These are phyloP conservation scores for Phenacoccus solenopsis DNA, from an alignment of 1,140 invertebrate genomes.

Conservation along the genomic window DNA sequence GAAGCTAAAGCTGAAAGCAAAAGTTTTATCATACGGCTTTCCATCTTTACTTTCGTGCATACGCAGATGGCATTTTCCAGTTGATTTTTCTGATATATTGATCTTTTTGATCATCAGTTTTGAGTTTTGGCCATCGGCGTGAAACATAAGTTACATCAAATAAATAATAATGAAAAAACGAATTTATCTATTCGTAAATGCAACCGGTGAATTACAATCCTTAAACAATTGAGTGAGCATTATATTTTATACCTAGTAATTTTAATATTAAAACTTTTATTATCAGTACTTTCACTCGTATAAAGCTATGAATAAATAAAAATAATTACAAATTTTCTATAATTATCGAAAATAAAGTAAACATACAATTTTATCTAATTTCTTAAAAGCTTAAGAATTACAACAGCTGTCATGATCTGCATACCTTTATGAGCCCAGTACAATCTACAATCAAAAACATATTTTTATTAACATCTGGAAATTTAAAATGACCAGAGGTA, in stretches of 20 bases:
- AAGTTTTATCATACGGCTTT: too few relatives aligned
- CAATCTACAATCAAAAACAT: background rate
- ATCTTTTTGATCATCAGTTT: too few relatives aligned
- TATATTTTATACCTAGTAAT: background rate
- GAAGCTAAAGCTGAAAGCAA: too few relatives aligned
- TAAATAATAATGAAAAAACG: background rate
- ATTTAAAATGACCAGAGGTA: too few relatives aligned
- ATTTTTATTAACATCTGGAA: background rate
- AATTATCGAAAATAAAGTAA: background rate
- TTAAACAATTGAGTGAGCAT: background rate
- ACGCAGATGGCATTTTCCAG: too few relatives aligned
- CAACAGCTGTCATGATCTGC: background rate
- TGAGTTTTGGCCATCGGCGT: too few relatives aligned
- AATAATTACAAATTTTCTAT: background rate
- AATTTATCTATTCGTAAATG: background rate
- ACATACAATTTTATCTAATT: background rate
- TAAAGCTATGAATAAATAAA: background rate
- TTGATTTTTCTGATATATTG: too few relatives aligned
- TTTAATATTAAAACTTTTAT: background rate
- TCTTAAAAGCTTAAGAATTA: background rate
- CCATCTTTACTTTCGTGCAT: too few relatives aligned
- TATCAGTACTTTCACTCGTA: background rate
- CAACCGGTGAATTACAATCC: background rate
- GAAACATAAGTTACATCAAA: too few relatives aligned
- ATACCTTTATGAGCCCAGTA: slow-evolving; percentile 5